Percentiles rank a stretch among this genome's conserved stretches.
These are phyloP conservation scores for Chiloscyllium plagiosum DNA, from an alignment of 2,113 vertebrate genomes.

Conservation along the genomic window DNA sequence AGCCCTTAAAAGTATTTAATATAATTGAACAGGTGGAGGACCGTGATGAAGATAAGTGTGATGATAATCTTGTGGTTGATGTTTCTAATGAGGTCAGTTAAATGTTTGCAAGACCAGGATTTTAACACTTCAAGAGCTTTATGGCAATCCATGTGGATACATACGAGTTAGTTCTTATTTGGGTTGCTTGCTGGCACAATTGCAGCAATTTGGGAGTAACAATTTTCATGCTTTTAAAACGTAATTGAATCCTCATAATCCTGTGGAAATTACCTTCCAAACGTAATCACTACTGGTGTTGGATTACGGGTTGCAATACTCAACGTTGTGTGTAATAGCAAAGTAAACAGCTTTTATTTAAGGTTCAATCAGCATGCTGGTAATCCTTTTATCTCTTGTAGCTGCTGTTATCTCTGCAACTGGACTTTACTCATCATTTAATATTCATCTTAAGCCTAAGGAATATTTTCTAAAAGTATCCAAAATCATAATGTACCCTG, in stretches of 20 bases:
- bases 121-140: not conserved
- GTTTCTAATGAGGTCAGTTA: slow-evolving; percentile 41
- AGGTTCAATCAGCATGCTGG: not conserved
- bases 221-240: not conserved
- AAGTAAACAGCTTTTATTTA: not conserved
- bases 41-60: slow-evolving; percentile 84
- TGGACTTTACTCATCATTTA: not conserved
- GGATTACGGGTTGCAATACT: no score
- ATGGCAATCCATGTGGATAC: not conserved
- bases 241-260: not conserved
- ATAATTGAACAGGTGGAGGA: no score
- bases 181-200: not conserved
- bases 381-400: not conserved
- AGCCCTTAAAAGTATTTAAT: no score
- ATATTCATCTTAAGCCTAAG: not conserved
- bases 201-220: not conserved
- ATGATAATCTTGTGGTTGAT: slow-evolving; percentile 88
- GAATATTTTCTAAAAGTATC: no score
- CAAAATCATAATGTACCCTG: no score
- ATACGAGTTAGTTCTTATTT: not conserved
- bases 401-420: not conserved
- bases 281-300: not conserved
- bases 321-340: not conserved
- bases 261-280: not conserved
- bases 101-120: not conserved